Base-by-base conservation (phyloP, 1,140 invertebrate species). In the Idris sp. region DNA sequence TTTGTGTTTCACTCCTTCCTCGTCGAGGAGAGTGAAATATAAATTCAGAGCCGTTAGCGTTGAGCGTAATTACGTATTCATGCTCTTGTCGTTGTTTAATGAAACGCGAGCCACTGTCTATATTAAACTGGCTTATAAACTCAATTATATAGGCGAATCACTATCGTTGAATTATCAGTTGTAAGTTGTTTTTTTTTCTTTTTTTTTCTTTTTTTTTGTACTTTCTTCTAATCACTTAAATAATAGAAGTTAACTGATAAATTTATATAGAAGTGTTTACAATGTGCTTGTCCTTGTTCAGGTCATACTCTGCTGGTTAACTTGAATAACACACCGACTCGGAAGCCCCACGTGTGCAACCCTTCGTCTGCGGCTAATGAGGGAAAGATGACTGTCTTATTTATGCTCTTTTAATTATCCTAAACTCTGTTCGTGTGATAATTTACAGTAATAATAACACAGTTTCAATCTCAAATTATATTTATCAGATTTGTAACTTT, bases 1-100 rank as follows among this genome's bases (percentile, higher is more conserved):
- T 74, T 74, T 74, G 46, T n/a, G 10, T 58, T 13, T 22, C 44
- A 18, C 26, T 14, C 19, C 49, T 28, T 30, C 30, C 8, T 33
- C 48, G 26, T 51, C 54, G 15, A 36, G 31, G 48, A 58, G 14
- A 30, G 35, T 41, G 5, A 53, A 48, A 74, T n/a, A n/a, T 61
- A 73, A 59, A 73, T 73, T 65, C 22, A 26, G n/a, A n/a, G 46
- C 28, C 44, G 43, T 35, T 1, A 64, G 38, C 38, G 36, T 64
- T 41, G 43, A 26, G 18, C 58, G 28, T 51, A 64, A 73, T 73
- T 58, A 73, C 46, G 59, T 46, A 73, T 73, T 58, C 59, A 54
- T 62, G 51, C 51, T 62, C 53, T 65, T 65, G 59, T 59, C 59
- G 53, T 46, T 65, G 69, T 58, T 73, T 59, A 73, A 65, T 73